Evolutionary conservation across 2,888 invertebrate species (phyloP).

Genomic region (Volucella inanis): DNA sequence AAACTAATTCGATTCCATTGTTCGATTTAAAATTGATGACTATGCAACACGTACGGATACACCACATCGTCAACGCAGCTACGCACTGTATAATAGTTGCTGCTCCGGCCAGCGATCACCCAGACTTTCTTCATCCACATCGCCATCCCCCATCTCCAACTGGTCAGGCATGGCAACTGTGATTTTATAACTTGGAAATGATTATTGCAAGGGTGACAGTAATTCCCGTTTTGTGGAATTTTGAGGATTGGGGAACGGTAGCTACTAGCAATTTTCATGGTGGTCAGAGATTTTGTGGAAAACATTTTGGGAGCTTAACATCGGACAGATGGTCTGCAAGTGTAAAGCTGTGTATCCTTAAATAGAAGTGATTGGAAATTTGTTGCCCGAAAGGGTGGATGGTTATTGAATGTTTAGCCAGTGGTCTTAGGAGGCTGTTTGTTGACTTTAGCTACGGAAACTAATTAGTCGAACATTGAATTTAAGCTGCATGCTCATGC

Average conservation of each 20-base stretch:
- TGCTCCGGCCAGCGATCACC: too few relatives aligned
- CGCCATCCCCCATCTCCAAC: not conserved
- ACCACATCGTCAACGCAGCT: not conserved
- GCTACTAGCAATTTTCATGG: slow-evolving; percentile 32
- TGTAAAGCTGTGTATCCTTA: slow-evolving; percentile 54
- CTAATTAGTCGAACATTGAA: slow-evolving; percentile 15
- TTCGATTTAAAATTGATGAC: slow-evolving; percentile 75
- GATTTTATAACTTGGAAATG: slow-evolving; percentile 69
- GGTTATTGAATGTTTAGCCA: slow-evolving; percentile 51
- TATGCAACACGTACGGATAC: slow-evolving; percentile 63
- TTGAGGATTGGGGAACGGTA: not conserved
- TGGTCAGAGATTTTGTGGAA: slow-evolving; percentile 39
- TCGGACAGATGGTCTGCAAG: slow-evolving; percentile 48
- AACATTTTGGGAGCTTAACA: slow-evolving; percentile 60
- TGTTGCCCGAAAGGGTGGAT: slow-evolving; percentile 28
- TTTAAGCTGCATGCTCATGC: slow-evolving; percentile 7
- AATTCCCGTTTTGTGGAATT: slow-evolving; percentile 62
- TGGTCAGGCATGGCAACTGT: slow-evolving; percentile 41
- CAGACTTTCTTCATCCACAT: not conserved
- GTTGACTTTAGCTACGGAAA: slow-evolving; percentile 45
- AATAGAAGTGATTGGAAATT: slow-evolving; percentile 53
- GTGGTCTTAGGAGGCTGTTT: slow-evolving; percentile 13
- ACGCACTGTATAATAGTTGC: slow-evolving; percentile 17
- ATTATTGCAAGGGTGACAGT: slow-evolving; percentile 71
- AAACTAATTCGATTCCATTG: slow-evolving; percentile 75